A percentile compares a stretch with the other conserved stretches of the same genome.
Conservation (phyloP, 2,113 vertebrate genomes). For the Chaenocephalus aceratus region DNA sequence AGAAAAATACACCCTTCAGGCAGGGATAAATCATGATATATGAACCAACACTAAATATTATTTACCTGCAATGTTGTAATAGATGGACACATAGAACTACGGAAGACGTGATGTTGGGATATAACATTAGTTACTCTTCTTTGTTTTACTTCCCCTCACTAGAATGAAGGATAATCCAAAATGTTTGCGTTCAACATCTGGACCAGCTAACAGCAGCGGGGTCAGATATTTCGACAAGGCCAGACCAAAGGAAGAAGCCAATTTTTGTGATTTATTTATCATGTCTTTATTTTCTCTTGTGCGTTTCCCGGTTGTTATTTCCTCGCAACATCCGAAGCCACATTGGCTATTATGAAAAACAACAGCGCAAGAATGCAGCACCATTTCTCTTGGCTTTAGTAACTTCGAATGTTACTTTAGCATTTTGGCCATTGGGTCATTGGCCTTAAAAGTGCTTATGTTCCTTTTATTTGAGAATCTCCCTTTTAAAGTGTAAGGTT, state of each 20-base stretch:
- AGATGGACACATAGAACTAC: constrained; percentile 19
- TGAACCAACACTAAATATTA: constrained; percentile 3
- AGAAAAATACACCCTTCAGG: not conserved
- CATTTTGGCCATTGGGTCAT: constrained; percentile 33
- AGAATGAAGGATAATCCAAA: constrained; percentile 46
- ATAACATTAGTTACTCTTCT: constrained; percentile 29
- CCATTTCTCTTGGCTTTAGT: constrained; percentile 35
- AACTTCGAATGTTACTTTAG: constrained; percentile 13
- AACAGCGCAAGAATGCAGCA: constrained; percentile 46
- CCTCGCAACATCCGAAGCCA: constrained; percentile 43
- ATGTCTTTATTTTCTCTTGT: constrained; percentile 58
- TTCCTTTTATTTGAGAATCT: not conserved
- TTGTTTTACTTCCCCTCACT: constrained; percentile 40
- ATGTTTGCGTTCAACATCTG: constrained; percentile 58
- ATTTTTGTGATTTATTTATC: constrained; percentile 65
- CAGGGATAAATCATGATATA: constrained; percentile 19
- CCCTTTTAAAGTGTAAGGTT: not conserved
- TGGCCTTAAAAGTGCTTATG: not conserved
- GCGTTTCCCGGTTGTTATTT: constrained; percentile 48
- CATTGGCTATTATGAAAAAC: constrained; percentile 38
- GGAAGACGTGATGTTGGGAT: constrained; percentile 9
- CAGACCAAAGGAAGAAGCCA: constrained; percentile 51
- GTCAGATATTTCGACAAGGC: constrained; percentile 59
- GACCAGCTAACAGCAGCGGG: constrained; percentile 48
- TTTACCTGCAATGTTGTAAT: constrained; percentile 20